phyloP scores from a whole-genome alignment of 1,140 invertebrate species.

The Pseudomyrmex gracilis region DNA sequence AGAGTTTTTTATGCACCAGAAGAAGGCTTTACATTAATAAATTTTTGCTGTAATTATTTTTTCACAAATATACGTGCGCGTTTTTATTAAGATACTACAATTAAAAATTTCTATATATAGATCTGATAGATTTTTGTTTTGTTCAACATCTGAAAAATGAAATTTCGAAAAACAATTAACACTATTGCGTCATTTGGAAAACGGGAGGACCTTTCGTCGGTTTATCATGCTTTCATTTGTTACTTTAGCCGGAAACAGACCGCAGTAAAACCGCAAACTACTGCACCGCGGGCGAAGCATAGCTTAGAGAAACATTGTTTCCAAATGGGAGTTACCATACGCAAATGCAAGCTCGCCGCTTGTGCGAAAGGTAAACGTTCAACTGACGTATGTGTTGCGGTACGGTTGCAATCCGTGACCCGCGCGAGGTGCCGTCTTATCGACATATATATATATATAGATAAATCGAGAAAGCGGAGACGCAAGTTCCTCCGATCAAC shows the following conservation, averaged over 20 bases:
- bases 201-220: not conserved
- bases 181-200: slow-evolving; percentile 16
- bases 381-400: slow-evolving; percentile 14
- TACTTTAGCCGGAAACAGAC: slow-evolving; percentile 25
- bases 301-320: slow-evolving; percentile 54
- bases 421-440: not conserved
- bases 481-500: slow-evolving; percentile 11
- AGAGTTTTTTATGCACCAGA: too few species aligned
- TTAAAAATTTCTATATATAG: too few species aligned
- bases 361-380: slow-evolving; percentile 44
- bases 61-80: too few species aligned
- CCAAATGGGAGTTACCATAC: slow-evolving; percentile 52
- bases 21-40: too few species aligned
- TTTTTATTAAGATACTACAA: too few species aligned
- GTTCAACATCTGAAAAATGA: too few species aligned
- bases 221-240: slow-evolving; percentile 3
- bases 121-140: too few species aligned
- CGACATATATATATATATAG: not conserved
- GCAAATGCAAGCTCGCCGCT: slow-evolving; percentile 30
- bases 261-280: slow-evolving; percentile 2
- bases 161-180: not conserved
- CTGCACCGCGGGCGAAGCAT: slow-evolving; percentile 22
- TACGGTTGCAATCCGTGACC: slow-evolving; percentile 8
- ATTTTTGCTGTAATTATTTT: too few species aligned
- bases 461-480: slow-evolving; percentile 9